Base-by-base conservation (phyloP, 2,888 invertebrate species). In the Morinoia aosen region DNA sequence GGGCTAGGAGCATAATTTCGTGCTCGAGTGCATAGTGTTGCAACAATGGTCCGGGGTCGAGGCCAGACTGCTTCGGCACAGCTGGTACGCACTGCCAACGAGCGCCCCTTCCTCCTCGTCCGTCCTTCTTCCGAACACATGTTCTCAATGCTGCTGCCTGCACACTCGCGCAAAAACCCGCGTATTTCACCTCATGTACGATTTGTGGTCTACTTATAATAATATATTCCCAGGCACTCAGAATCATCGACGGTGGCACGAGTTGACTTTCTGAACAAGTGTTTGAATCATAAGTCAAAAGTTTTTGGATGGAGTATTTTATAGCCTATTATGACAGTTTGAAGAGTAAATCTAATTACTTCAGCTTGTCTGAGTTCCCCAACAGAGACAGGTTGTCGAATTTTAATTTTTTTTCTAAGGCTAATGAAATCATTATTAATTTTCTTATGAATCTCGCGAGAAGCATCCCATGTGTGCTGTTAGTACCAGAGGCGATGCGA, bases 11-110 rank as follows among this genome's bases (percentile, higher is more conserved):
- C 90, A 90, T 40, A 90, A 90, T 90, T 90, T 90, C 90, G 39
- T 90, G 90, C 90, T 39, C 48, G 90, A 90, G 90, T 90, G 90
- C 90, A 90, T 90, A 90, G 90, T 90, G 90, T 90, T 90, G 90
- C 90, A 90, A 48, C 48, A 48, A 90, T 39, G 19, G 90, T 16
- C 48, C 39, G 39, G 90, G 90, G 90, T 90, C 90, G 90, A 90
- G 90, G 90, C 90, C 90, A 48, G 14, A 14, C 11, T 19, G 39
- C 88, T 90, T 19, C 90, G 11, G 19, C 90, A 90, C 90, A 90
- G 90, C 90, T 90, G 90, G 90, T 90, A 14, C 90, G 40, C 33
- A 90, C 90, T 39, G 40, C 39, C 12, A 88, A 33, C 88, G 88
- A 90, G 40, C 48, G 90, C 40, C 48, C 90, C 90, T 39, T 90